phyloP scores from a whole-genome alignment of 2,888 invertebrate genomes.

The Tholera decimalis region DNA sequence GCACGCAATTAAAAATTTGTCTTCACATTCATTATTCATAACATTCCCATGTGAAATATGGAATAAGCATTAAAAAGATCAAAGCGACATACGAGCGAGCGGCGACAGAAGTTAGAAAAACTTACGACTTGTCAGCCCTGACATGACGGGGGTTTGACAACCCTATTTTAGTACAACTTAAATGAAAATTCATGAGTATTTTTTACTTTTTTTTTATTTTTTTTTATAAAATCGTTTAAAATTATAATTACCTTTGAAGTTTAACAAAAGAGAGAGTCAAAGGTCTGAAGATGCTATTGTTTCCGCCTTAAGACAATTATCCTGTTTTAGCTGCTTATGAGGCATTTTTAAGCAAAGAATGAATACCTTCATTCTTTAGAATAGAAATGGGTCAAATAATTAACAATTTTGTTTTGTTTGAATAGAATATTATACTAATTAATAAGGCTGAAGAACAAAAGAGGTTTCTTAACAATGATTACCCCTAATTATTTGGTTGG shows the following conservation, averaged over 20 bases:
- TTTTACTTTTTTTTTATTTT: constrained; percentile 26
- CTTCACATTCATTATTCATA: constrained; percentile 59
- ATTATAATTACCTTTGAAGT: constrained; percentile 64
- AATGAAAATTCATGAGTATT: constrained; percentile 61
- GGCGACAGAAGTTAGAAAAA: constrained; percentile 71
- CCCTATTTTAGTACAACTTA: constrained; percentile 71
- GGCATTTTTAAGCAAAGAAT: constrained; percentile 37
- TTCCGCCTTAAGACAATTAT: constrained; percentile 60
- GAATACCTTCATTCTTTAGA: constrained; percentile 28
- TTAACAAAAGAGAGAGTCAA: constrained; percentile 59
- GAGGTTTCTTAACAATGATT: not conserved
- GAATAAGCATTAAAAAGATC: constrained; percentile 72
- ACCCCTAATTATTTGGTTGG: not conserved
- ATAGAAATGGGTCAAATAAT: constrained; percentile 44
- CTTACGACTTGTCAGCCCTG: constrained; percentile 63
- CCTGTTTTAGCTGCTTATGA: constrained; percentile 56
- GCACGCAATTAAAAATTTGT: constrained; percentile 59
- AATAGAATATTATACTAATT: constrained; percentile 15
- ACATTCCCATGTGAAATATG: constrained; percentile 71
- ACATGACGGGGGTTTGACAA: constrained; percentile 76
- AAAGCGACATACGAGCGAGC: constrained; percentile 67
- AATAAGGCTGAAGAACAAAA: constrained; percentile 25
- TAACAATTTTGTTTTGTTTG: constrained; percentile 30
- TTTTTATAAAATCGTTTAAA: constrained; percentile 58
- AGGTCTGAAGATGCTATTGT: constrained; percentile 64